Base-by-base conservation (phyloP, 30 jellyfish, hydroid and myxozoan species). In the Haliclystus octoradiatus region DNA sequence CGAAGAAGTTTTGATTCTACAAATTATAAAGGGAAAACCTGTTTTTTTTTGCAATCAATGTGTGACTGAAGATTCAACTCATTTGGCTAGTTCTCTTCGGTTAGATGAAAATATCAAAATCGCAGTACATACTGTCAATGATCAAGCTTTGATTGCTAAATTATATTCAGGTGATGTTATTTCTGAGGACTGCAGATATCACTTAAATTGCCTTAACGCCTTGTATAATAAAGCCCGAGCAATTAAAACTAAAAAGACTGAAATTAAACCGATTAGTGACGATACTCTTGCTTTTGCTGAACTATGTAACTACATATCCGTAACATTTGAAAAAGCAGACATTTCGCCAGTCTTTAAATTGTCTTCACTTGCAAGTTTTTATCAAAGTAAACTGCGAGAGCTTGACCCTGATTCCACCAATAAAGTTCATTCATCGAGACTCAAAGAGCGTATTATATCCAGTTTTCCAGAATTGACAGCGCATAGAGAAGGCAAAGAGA, bases 291-390 rank as follows among this genome's bases (percentile, higher is more conserved):
- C n/a, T n/a, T n/a, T n/a, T n/a, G n/a, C n/a, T n/a, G n/a, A n/a
- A n/a, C n/a, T n/a, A n/a, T n/a, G n/a, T n/a, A n/a, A n/a, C n/a
- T n/a, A n/a, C n/a, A n/a, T n/a, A n/a, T n/a, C n/a, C n/a, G n/a
- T n/a, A n/a, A n/a, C n/a, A n/a, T n/a, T n/a, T n/a, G n/a, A n/a
- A n/a, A n/a, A n/a, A n/a, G n/a, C n/a, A n/a, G n/a, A n/a, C n/a
- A n/a, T n/a, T n/a, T n/a, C n/a, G n/a, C n/a, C n/a, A n/a, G 77
- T 73, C 32, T 73, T 65, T 69, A 75, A 75, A 46, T 22, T 75
- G 72, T 35, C 74, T 0, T 63, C 61, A 47, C 62, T 75, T 12
- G 73, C 82, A 31, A 28, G 49, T 24, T 52, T 67, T 22, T 77
- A 77, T 68, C 29, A 67, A 35, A n/a, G n/a, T 52, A 52, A 82